Conservation (phyloP, 1,140 invertebrate genomes). For the Leguminivora glycinivorella region DNA sequence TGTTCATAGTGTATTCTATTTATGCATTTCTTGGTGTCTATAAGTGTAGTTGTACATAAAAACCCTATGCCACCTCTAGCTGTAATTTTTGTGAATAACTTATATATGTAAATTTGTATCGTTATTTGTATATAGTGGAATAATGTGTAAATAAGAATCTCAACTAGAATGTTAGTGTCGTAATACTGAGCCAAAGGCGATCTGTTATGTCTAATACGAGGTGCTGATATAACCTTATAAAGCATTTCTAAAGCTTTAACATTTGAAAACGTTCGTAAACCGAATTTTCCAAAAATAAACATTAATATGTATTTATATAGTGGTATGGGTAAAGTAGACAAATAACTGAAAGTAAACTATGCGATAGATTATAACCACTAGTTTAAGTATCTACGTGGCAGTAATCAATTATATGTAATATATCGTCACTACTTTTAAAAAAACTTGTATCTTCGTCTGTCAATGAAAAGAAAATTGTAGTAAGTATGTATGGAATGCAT, state of each 20-base stretch:
- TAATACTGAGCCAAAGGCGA: constrained; percentile 73
- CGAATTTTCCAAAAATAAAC: constrained; percentile 49
- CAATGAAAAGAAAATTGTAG: too few species aligned
- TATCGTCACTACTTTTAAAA: too few species aligned
- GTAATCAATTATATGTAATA: constrained; percentile 5
- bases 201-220: constrained; percentile 62
- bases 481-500: too few species aligned
- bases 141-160: constrained; percentile 53
- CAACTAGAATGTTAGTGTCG: constrained; percentile 45
- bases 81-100: constrained; percentile 22
- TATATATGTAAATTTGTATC: constrained; percentile 31
- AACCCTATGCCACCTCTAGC: constrained; percentile 45
- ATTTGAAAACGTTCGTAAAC: constrained; percentile 52
- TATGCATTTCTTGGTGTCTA: constrained; percentile 36
- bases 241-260: constrained; percentile 67
- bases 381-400: not conserved
- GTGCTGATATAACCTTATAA: constrained; percentile 66
- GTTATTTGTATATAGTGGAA: constrained; percentile 59
- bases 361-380: not conserved
- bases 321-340: constrained; percentile 5
- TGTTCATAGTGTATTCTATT: constrained; percentile 31
- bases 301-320: constrained; percentile 6
- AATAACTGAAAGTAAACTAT: not conserved
- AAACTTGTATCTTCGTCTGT: too few species aligned
- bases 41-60: constrained; percentile 40